Conservation (phyloP, 2,888 invertebrate species). For the Cyaniris semiargus region DNA sequence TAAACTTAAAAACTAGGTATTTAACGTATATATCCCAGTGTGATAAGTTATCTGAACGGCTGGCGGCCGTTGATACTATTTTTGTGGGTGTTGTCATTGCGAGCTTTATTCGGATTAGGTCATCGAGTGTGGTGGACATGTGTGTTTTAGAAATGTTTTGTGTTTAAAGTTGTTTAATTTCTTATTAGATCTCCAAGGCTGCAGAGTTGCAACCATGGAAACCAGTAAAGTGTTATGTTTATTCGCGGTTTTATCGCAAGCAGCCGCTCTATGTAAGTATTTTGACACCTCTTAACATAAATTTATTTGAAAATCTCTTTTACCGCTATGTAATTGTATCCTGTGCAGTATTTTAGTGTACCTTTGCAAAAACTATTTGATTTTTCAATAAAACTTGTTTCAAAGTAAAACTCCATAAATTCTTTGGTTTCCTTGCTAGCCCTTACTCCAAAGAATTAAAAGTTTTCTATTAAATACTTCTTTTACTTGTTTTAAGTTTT, state of each 20-base stretch:
- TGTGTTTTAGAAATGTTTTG: conserved; percentile 69
- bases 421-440: not conserved
- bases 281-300: conserved; percentile 35
- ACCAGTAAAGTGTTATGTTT: conserved; percentile 64
- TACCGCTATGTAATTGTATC: not conserved
- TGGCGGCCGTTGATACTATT: conserved; percentile 78
- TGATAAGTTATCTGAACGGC: conserved; percentile 54
- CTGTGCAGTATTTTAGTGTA: not conserved
- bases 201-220: conserved; percentile 66
- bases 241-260: conserved; percentile 62
- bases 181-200: conserved; percentile 68
- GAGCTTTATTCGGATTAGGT: conserved; percentile 76
- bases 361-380: not conserved
- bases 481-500: no score
- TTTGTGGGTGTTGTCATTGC: conserved; percentile 81
- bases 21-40: conserved; percentile 39
- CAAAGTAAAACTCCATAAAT: not conserved
- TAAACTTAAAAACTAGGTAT: not conserved
- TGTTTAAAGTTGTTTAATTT: conserved; percentile 69
- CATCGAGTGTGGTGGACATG: conserved; percentile 75
- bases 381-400: not conserved
- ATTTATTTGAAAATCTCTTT: conserved; percentile 4
- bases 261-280: conserved; percentile 70
- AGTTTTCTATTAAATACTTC: no score
- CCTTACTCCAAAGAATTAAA: no score